Base-by-base conservation (phyloP, 2,113 vertebrate species). In the Mystacornis crossleyi region DNA sequence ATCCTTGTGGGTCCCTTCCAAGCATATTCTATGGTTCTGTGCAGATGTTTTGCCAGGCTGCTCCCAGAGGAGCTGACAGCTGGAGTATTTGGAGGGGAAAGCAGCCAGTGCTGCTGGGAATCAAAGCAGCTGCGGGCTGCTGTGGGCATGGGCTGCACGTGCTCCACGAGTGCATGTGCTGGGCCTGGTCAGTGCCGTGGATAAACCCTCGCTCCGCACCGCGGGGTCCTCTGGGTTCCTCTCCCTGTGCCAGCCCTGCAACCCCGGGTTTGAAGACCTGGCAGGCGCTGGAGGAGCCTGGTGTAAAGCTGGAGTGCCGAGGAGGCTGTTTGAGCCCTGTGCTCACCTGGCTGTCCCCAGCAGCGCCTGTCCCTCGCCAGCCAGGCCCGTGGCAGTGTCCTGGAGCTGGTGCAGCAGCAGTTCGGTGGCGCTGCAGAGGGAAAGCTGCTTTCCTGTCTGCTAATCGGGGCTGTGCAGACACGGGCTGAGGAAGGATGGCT, bases 401-500 rank as follows among this genome's bases (percentile, higher is more conserved):
- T 24, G 24, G 57, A 34, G 54, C 62, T 43, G 80, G 34, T 78
- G 57, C 74, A 88, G 84, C 18, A 14, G 51, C 38, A 87, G 81
- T 36, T 67, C 58, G 18, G 16, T 36, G 62, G 75, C 84, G 43
- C n/a, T 57, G 71, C 66, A 53, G 66, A 51, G 83, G 86, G 79
- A 77, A 24, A 58, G 91, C 48, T 79, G 74, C 91, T 96, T 98
- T 97, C 97, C 96, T 97, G 97, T 61, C 79, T 89, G 72, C 66
- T 97, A 94, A 97, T 97, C 97, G 74, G 70, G 91, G 43, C 94
- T 77, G 31, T 71, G 60, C 95, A 97, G 94, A 78, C 69, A 73
- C 23, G 62, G 67, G 7, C 7, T 12, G 66, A 93, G 97, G 97
- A 97, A 98, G 96, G 97, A 97, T 96, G 96, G 97, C 88, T 97